phyloP scores from a whole-genome alignment of 2,113 vertebrate species.

The Corythaixoides concolor region DNA sequence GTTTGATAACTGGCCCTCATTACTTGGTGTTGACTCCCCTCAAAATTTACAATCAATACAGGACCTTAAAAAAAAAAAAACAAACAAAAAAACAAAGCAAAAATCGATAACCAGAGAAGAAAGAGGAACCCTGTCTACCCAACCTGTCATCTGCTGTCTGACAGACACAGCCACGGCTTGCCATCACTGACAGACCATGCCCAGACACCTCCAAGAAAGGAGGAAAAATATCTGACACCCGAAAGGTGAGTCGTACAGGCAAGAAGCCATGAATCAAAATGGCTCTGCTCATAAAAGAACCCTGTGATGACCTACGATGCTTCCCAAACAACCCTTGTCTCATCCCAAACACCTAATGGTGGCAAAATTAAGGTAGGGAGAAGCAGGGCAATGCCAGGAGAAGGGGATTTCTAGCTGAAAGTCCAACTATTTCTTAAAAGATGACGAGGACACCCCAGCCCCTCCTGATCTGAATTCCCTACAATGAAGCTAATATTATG shows the following conservation, averaged over 20 bases:
- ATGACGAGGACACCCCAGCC: background rate
- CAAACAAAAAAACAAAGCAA: background rate
- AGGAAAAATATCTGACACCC: background rate
- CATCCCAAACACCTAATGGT: background rate
- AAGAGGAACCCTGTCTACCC: background rate
- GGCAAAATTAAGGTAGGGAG: background rate
- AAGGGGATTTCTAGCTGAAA: background rate
- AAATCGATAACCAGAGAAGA: background rate
- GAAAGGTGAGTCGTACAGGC: background rate
- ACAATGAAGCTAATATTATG: background rate
- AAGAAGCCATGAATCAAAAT: background rate
- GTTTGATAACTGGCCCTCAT: background rate
- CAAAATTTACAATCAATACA: background rate
- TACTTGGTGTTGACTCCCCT: background rate
- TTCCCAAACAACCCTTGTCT: background rate
- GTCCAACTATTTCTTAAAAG: background rate
- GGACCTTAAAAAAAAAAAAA: background rate
- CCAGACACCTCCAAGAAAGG: background rate
- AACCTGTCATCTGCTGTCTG: background rate
- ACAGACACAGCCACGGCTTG: background rate
- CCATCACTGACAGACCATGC: background rate
- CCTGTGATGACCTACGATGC: background rate
- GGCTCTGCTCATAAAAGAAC: background rate
- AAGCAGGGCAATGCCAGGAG: background rate
- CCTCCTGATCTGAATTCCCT: background rate